Base-by-base conservation (phyloP, 2,113 vertebrate species). In the Murina feae region DNA sequence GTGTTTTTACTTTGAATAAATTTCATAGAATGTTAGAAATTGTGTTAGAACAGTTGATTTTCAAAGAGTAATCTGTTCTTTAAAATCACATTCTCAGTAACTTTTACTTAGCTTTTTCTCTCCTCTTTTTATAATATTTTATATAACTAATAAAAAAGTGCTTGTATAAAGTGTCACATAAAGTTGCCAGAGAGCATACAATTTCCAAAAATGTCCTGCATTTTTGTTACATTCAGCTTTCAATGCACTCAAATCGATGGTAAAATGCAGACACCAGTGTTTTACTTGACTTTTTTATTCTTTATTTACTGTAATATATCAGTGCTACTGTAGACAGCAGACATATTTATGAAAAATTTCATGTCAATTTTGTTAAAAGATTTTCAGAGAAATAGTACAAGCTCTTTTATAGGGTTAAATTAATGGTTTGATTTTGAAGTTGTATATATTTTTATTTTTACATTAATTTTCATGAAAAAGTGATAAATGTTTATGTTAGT, bases 1-100 rank as follows among this genome's bases (percentile, higher is more conserved):
- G 4, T 79, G 47, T 53, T 88, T 28, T 93, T 37, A 75, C 17
- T 86, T 90, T 75, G 39, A 65, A 72, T 88, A 82, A 88, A 94
- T 30, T 53, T 74, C 86, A 66, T 63, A 94, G 74, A 71, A 78
- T 82, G 58, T 92, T 92, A 23, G 65, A 89, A 23, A 92, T 55
- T 69, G 28, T 82, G 55, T 5, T n/a, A n/a, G n/a, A n/a, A 83
- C 76, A 83, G 39, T 49, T 82, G 37, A 92, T 86, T 88, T 93
- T 95, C 63, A 83, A 94, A 92, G 30, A 21, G 2, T 25, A 91
- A 79, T 9, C 21, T 91, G 20, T 39, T 88, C 44, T 81, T 95
- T 88, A 93, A 89, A 55, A 86, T 49, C 30, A 81, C 11, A 74
- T 86, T 89, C 5, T 95, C n/a, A 35, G 39, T 88, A 86, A 58